These are phyloP conservation scores for Napeogenes sylphis DNA, from an alignment of 2,888 invertebrate species.

Conservation along the genomic window DNA sequence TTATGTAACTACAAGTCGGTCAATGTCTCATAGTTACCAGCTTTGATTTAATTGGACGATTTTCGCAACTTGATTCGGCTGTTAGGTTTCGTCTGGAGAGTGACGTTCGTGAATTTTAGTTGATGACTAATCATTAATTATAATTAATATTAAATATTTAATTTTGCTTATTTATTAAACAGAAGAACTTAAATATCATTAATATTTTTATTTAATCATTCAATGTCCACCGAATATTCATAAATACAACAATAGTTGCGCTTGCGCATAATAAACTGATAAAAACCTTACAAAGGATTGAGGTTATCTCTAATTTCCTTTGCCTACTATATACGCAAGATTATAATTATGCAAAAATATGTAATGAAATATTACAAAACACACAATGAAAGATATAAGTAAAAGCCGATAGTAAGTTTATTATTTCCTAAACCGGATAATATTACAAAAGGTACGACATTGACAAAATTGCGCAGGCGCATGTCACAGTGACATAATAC, in stretches of 20 bases:
- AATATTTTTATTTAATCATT: too few relatives aligned
- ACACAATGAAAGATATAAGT: not conserved
- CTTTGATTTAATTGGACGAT: slow-evolving; percentile 23
- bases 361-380: not conserved
- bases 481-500: slow-evolving; percentile 25
- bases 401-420: not conserved
- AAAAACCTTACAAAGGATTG: not conserved
- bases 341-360: not conserved
- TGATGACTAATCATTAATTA: not conserved
- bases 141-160: not conserved
- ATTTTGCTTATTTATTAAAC: too few relatives aligned
- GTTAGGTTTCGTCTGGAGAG: slow-evolving; percentile 1
- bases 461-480: slow-evolving; percentile 24
- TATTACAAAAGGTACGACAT: slow-evolving; percentile 24
- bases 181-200: too few relatives aligned
- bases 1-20: slow-evolving; percentile 37
- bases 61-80: slow-evolving; percentile 19
- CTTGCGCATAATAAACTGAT: not conserved
- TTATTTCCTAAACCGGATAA: slow-evolving; percentile 11
- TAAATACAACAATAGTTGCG: too few relatives aligned
- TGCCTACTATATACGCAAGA: too few relatives aligned
- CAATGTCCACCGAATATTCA: too few relatives aligned
- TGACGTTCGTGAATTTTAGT: not conserved
- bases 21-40: slow-evolving; percentile 34
- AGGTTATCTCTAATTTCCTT: slow-evolving; percentile 1